Percentiles rank a stretch among this genome's conserved stretches.
phyloP scores from a whole-genome alignment of 2,797 vertebrate species.

The Hephaestus fuliginosus region DNA sequence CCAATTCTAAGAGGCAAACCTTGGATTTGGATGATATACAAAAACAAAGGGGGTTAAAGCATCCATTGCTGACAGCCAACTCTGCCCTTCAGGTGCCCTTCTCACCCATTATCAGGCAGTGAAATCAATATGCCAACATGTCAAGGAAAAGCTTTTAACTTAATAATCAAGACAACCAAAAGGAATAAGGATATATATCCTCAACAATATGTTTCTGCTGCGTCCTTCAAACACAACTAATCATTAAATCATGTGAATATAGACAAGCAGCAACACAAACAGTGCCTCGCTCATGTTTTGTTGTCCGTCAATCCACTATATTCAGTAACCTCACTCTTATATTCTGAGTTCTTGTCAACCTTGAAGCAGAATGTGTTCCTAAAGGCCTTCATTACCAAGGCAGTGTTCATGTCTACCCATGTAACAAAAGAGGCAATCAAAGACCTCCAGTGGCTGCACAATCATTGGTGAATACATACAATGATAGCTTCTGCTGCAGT shows the following conservation, averaged over 20 bases:
- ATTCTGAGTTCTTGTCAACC: neutral
- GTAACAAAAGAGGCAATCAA: neutral
- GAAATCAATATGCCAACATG: conserved; percentile 28
- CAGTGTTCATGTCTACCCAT: neutral
- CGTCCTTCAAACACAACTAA: neutral
- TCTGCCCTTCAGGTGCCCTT: conserved; percentile 44
- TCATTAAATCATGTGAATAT: conserved; percentile 4
- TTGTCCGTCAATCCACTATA: neutral
- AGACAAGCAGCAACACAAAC: conserved; percentile 7
- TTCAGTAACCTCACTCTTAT: neutral
- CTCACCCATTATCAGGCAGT: conserved; percentile 18
- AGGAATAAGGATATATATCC: neutral
- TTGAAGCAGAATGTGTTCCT: neutral
- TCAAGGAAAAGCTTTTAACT: conserved; percentile 22
- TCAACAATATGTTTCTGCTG: neutral
- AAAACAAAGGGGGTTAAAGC: conserved; percentile 57
- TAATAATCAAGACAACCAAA: conserved; percentile 4
- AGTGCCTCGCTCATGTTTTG: neutral
- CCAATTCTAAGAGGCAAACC: conserved; percentile 47
- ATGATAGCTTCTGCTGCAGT: neutral
- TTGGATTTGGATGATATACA: conserved; percentile 47
- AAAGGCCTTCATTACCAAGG: conserved; percentile 10
- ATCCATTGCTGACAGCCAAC: conserved; percentile 41
- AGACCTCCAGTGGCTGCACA: neutral
- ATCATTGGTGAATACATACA: neutral